phyloP scores from a whole-genome alignment of 2,797 vertebrate species.

The Danio kyathit region DNA sequence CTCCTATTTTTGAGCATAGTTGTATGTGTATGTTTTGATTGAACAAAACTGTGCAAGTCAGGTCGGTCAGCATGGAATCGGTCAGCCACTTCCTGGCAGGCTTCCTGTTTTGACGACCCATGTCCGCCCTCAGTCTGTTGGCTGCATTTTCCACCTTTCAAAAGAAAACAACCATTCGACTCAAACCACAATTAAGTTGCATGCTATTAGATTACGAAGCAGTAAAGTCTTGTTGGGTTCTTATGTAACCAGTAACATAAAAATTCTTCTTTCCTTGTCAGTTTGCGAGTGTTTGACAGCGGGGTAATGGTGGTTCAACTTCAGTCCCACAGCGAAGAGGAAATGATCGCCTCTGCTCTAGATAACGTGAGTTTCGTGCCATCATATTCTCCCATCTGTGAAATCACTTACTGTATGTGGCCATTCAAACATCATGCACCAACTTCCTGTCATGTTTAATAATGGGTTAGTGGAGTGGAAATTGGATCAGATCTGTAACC shows the following conservation, averaged over 20 bases:
- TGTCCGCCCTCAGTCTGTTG: constrained; percentile 70
- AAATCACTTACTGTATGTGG: constrained; percentile 52
- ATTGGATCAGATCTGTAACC: constrained; percentile 32
- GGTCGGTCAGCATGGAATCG: constrained; percentile 61
- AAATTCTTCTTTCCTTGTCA: constrained; percentile 62
- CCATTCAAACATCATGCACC: constrained; percentile 25
- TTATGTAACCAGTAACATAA: constrained; percentile 1
- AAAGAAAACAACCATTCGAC: constrained; percentile 63
- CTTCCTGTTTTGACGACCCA: constrained; percentile 82
- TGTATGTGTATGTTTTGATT: constrained; percentile 33
- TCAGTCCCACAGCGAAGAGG: constrained; percentile 97
- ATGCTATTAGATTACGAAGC: constrained; percentile 7
- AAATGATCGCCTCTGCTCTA: constrained; percentile 96
- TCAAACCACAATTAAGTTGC: constrained; percentile 29
- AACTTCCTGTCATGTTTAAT: constrained; percentile 59
- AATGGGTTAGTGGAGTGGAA: constrained; percentile 53
- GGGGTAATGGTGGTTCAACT: constrained; percentile 99
- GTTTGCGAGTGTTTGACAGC: constrained; percentile 96
- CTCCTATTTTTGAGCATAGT: constrained; percentile 9
- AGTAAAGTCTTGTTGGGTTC: background rate
- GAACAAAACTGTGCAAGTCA: constrained; percentile 8
- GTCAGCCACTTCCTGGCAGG: constrained; percentile 78
- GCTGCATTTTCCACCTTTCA: constrained; percentile 70
- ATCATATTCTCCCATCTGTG: constrained; percentile 38
- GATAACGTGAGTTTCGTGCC: constrained; percentile 85